Conservation (phyloP, 2,888 invertebrate species). For the Leptopilina syphax region DNA sequence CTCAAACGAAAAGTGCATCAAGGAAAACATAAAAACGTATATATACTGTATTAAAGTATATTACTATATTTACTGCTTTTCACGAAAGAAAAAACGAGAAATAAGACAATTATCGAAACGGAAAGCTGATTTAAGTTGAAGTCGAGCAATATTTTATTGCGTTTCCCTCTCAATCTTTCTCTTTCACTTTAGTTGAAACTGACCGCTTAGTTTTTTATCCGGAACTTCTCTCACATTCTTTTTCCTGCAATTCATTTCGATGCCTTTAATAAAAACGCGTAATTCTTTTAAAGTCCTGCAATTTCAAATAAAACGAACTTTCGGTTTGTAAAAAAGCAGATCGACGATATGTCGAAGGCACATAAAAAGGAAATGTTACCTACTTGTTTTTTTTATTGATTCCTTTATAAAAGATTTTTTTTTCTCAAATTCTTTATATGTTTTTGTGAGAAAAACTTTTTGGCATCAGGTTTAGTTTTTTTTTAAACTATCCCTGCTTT, state of each 20-base stretch:
- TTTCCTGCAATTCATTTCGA: not conserved
- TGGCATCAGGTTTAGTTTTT: too few relatives aligned
- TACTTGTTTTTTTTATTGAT: too few relatives aligned
- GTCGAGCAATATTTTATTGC: constrained; percentile 32
- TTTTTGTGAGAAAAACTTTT: too few relatives aligned
- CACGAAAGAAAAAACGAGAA: constrained; percentile 9
- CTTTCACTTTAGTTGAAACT: constrained; percentile 29
- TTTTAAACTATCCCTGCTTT: too few relatives aligned
- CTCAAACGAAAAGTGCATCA: constrained; percentile 15
- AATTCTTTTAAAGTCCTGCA: not conserved
- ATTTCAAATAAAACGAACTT: not conserved
- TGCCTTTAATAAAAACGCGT: not conserved
- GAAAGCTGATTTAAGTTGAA: constrained; percentile 31
- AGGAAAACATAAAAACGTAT: constrained; percentile 33
- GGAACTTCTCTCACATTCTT: constrained; percentile 15
- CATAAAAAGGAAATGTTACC: too few relatives aligned
- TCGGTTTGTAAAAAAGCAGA: not conserved
- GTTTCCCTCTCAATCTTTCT: constrained; percentile 29
- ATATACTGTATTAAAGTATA: constrained; percentile 27
- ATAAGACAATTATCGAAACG: constrained; percentile 26
- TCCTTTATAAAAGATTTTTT: too few relatives aligned
- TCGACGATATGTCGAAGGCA: not conserved
- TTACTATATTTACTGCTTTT: constrained; percentile 16
- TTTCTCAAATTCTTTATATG: too few relatives aligned
- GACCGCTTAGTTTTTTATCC: constrained; percentile 28